A percentile compares a stretch with the other conserved stretches of the same genome.
phyloP scores from a whole-genome alignment of 1,140 invertebrate species.

The Drosophila varians region DNA sequence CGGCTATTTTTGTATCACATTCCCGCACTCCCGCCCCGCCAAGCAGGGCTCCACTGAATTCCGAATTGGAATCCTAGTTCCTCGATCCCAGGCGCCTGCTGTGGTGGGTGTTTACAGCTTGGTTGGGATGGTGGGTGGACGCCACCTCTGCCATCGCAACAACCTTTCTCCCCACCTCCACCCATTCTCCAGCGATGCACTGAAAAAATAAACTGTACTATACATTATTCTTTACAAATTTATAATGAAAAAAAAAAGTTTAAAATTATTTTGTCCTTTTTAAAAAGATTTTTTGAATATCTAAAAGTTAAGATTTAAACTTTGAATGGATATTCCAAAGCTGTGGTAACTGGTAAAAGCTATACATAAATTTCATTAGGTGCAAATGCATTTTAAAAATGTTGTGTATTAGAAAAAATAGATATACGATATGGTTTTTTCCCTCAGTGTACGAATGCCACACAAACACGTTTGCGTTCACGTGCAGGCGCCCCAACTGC shows the following conservation, averaged over 20 bases:
- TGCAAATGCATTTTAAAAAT: too few species aligned
- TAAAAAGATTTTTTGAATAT: too few species aligned
- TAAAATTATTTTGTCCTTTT: too few species aligned
- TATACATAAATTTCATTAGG: too few species aligned
- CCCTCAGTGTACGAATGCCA: conserved; percentile 5
- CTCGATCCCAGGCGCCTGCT: conserved; percentile 31
- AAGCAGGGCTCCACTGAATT: conserved; percentile 13
- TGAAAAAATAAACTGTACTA: conserved; percentile 6
- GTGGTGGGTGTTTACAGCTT: conserved; percentile 62
- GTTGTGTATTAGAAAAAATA: too few species aligned
- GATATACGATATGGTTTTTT: too few species aligned
- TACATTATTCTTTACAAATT: too few species aligned
- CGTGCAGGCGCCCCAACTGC: conserved; percentile 51
- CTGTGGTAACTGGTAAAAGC: too few species aligned
- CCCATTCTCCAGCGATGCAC: background rate
- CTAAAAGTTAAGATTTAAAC: too few species aligned
- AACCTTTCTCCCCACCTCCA: background rate
- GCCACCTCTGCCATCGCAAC: background rate
- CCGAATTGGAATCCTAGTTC: conserved; percentile 14
- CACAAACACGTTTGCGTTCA: conserved; percentile 68
- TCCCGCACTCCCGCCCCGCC: background rate
- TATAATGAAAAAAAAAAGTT: too few species aligned
- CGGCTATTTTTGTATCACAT: conserved; percentile 6
- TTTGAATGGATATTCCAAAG: too few species aligned
- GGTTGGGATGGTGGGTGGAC: conserved; percentile 48